Percentiles rank a stretch among this genome's conserved stretches.
These are phyloP conservation scores for Hybos culiciformis DNA, from an alignment of 2,888 invertebrate genomes.

Conservation along the genomic window DNA sequence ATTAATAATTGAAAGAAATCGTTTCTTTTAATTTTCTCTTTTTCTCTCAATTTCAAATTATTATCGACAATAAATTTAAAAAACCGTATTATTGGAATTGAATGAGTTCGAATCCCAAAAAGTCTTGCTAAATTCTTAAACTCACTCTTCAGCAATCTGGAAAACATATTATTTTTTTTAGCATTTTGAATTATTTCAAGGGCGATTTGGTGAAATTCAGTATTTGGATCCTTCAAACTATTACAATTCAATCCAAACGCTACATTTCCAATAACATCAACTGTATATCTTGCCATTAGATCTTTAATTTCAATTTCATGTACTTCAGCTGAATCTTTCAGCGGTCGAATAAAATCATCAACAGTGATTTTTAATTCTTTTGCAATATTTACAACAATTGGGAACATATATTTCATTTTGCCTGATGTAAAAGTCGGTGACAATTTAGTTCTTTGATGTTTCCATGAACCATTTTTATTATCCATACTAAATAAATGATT, in stretches of 20 bases:
- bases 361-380: conserved; percentile 14
- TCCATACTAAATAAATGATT: conserved; percentile 27
- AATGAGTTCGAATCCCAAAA: conserved; percentile 8
- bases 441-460: conserved; percentile 32
- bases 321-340: neutral
- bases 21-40: conserved; percentile 14
- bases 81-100: neutral
- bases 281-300: conserved; percentile 29
- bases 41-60: conserved; percentile 3
- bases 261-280: conserved; percentile 33
- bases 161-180: too few species aligned
- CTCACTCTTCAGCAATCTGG: neutral
- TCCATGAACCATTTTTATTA: conserved; percentile 34
- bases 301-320: conserved; percentile 27
- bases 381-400: conserved; percentile 20
- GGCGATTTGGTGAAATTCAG: conserved; percentile 19
- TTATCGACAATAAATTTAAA: neutral
- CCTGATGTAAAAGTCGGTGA: conserved; percentile 38
- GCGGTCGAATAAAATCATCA: conserved; percentile 14
- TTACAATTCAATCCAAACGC: conserved; percentile 33
- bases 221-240: conserved; percentile 23
- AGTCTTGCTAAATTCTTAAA: neutral
- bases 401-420: conserved; percentile 38
- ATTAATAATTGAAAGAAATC: conserved; percentile 9
- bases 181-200: too few species aligned